Conservation (phyloP, 2,888 invertebrate genomes). For the Platerodrilus igneus region DNA sequence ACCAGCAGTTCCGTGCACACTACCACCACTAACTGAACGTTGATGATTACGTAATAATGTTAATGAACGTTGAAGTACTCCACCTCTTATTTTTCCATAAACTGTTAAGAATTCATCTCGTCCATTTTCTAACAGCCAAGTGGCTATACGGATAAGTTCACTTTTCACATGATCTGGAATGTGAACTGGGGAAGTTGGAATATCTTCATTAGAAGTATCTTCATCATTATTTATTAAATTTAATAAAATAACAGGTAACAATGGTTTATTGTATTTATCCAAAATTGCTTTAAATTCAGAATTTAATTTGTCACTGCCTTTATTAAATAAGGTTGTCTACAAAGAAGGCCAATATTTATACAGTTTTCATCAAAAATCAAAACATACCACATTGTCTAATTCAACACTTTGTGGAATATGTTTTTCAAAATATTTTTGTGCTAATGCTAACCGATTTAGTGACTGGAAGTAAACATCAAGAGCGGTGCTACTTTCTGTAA, state of each 20-base stretch:
- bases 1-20: conserved; percentile 56
- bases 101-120: conserved; percentile 70
- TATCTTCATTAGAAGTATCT: conserved; percentile 50
- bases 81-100: conserved; percentile 70
- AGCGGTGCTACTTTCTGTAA: conserved; percentile 55
- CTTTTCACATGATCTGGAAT: conserved; percentile 65
- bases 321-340: conserved; percentile 68
- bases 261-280: conserved; percentile 78
- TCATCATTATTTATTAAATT: conserved; percentile 85
- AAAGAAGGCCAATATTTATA: conserved; percentile 29
- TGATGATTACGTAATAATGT: conserved; percentile 76
- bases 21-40: conserved; percentile 70
- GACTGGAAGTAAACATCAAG: conserved; percentile 59
- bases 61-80: conserved; percentile 70
- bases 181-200: conserved; percentile 59
- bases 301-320: conserved; percentile 81
- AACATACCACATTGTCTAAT: conserved; percentile 85
- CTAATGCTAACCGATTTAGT: conserved; percentile 78
- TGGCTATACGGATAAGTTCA: conserved; percentile 73
- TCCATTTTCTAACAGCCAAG: conserved; percentile 78
- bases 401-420: conserved; percentile 93
- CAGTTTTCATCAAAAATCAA: background rate
- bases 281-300: conserved; percentile 84
- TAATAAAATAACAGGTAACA: conserved; percentile 81
- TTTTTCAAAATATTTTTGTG: conserved; percentile 86